Base-by-base conservation (phyloP, 1,140 invertebrate species). In the Aphaenogaster ashmeadi region DNA sequence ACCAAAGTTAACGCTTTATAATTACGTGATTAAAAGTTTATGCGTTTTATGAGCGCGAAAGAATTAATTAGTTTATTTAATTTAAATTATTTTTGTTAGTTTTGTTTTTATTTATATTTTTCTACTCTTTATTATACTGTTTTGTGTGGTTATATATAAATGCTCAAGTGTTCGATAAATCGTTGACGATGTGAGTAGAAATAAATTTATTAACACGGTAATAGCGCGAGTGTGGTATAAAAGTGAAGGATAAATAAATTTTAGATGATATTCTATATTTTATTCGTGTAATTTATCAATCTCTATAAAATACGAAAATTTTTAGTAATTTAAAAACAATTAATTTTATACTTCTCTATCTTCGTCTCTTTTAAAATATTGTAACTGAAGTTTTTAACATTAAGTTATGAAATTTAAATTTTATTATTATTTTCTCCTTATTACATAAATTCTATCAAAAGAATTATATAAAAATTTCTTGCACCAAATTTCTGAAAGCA, bases 401-500 rank as follows among this genome's bases (percentile, higher is more conserved):
- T 44, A 58, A 21, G 44, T 60, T 15, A 13, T 36, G 2, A 79
- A 66, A 50, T 36, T 33, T 66, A 11, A 4, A 50, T 79, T 9
- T 36, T 21, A 27, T 2, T 27, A 66, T 13, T 56, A 5, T 7
- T 41, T 54, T 33, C 18, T 21, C 3, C 38, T 81, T 33, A 44
- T 56, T 56, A n/a, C 2, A 64, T 56, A 71, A 8, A 56, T 67
- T 21, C 33, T 0, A 80, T 52, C 13, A 18, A 47, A 81, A 56
- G 15, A 13, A 71, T 58, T 71, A 41, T n/a, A 66, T 38, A 67
- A 69, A 79, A 18, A 54, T 36, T 50, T 3, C 27, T 60, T 52
- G n/a, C 41, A 18, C 4, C 18, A 67, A 15, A 52, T 38, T 41
- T 81, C 15, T 5, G 38, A 71, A n/a, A 72, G 41, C 54, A 74